Conservation (phyloP, 1,140 invertebrate species). For the Cyclargus thomasi region DNA sequence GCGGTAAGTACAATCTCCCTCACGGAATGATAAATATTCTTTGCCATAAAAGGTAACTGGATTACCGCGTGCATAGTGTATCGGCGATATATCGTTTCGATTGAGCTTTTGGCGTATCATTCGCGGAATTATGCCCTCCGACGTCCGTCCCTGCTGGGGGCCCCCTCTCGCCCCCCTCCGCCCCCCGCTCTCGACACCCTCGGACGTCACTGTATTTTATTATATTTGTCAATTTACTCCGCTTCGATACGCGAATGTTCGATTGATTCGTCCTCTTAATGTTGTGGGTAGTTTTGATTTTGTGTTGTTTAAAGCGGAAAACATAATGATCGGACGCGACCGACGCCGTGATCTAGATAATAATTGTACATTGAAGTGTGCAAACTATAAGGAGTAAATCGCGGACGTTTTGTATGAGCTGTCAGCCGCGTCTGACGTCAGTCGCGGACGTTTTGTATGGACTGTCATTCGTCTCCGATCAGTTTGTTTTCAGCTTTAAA, state of each 20-base stretch:
- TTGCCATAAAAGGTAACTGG: slow-evolving; percentile 52
- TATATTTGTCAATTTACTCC: slow-evolving; percentile 33
- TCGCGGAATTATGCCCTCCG: slow-evolving; percentile 46
- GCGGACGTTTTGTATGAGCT: too few species aligned
- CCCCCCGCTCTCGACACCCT: slow-evolving; percentile 20
- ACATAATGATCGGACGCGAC: too few species aligned
- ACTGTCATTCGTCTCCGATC: too few species aligned
- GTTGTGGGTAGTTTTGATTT: neutral
- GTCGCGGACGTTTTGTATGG: too few species aligned
- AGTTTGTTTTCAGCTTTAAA: too few species aligned
- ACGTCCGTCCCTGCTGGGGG: slow-evolving; percentile 15
- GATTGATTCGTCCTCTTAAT: slow-evolving; percentile 12
- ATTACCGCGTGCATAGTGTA: slow-evolving; percentile 48
- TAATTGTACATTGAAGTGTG: too few species aligned
- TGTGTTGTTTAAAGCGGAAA: too few species aligned
- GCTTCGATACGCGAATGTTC: slow-evolving; percentile 9
- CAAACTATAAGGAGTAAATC: too few species aligned
- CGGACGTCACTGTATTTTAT: slow-evolving; percentile 37
- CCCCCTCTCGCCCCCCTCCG: slow-evolving; percentile 19
- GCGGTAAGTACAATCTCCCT: neutral
- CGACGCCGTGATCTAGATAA: too few species aligned
- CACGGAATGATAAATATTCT: slow-evolving; percentile 36
- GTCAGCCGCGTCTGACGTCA: too few species aligned
- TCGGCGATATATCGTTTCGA: slow-evolving; percentile 65
- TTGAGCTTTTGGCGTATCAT: slow-evolving; percentile 69